Evolutionary conservation across 2,113 vertebrate species (phyloP), one percentile per base, ranked within the genome.

Genomic region (Tor tambroides): DNA sequence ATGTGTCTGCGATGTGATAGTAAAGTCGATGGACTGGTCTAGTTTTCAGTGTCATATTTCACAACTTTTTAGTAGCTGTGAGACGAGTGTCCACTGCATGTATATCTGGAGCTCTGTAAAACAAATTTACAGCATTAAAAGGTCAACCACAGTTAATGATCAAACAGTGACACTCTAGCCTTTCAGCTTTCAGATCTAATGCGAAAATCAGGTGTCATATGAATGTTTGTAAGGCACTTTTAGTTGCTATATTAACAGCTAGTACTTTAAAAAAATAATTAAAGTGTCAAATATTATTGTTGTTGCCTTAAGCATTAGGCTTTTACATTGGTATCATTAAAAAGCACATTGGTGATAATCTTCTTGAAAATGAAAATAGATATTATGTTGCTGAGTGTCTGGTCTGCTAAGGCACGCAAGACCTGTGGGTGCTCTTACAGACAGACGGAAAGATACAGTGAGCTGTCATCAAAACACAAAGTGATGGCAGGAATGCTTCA

Each of bases 401-500:
- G 72, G 38, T 86, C 26, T 11, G 69, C 32, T 9, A 23, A 41
- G n/a, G 77, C 41, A 67, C 41, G 23, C 23, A 8, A 43, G 63
- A 38, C 51, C 28, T 80, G 77, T 86, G 61, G 49, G 69, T 85
- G 72, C 43, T 41, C 71, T 69, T 69, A 28, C 80, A 56, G 41
- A 56, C 41, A 85, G 76, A 79, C 43, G 35, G 30, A 59, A 38
- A 71, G 61, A 89, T 77, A 85, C 88, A 88, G 59, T 77, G 49
- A 86, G 71, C 87, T 87, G 89, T 87, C 89, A 86, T 84, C 80
- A 72, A 80, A 72, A 72, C 69, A 46, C 30, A 41, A 14, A 38
- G 32, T 54, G 67, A 90, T 87, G 77, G 26, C 28, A 87, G 76
- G 83, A 85, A 87, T 71, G 65, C 32, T 72, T 32, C 71, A 23